Base-by-base conservation (phyloP, 2,888 invertebrate species). In the Leptinotarsa peninsularis region DNA sequence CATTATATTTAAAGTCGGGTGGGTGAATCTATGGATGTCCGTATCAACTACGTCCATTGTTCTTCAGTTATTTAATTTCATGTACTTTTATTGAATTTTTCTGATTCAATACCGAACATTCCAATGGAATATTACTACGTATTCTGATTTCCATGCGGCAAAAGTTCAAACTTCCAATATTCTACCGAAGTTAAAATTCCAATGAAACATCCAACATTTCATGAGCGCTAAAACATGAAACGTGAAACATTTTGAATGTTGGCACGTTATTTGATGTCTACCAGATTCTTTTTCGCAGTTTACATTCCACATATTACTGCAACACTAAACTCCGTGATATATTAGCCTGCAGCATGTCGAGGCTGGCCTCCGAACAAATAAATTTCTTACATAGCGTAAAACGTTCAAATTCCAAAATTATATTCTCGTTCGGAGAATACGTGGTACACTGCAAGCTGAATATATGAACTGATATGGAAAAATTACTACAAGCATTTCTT, bases 291-390 rank as follows among this genome's bases (percentile, higher is more conserved):
- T 56, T 68, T 23, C 21, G 56, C 49, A 70, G 70, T 58, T 70
- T 70, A 70, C 70, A 70, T 70, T 70, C 70, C 49, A 58, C 49
- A 70, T 58, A 70, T 70, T 56, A 70, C 49, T 49, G 43, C 56
- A 60, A 70, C 70, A 60, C 18, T 43, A 63, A 70, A 70, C 58
- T 23, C 54, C 49, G 33, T 70, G 70, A 70, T 49, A 70, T 70
- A 70, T 70, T 70, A 58, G 70, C 18, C 70, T 60, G 58, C 70
- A 70, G 58, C 49, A 70, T 70, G 70, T 70, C 60, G 70, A 70
- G 58, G 43, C 58, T 70, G 49, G 58, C 58, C 49, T 58, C 56
- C 60, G 49, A 70, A 70, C 70, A 49, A 70, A 70, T 70, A 70
- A 70, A 70, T 70, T 70, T 43, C 70, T 70, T 70, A 58, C 70